Conservation (phyloP, 2,888 invertebrate genomes). For the Ormyrus rosae region DNA sequence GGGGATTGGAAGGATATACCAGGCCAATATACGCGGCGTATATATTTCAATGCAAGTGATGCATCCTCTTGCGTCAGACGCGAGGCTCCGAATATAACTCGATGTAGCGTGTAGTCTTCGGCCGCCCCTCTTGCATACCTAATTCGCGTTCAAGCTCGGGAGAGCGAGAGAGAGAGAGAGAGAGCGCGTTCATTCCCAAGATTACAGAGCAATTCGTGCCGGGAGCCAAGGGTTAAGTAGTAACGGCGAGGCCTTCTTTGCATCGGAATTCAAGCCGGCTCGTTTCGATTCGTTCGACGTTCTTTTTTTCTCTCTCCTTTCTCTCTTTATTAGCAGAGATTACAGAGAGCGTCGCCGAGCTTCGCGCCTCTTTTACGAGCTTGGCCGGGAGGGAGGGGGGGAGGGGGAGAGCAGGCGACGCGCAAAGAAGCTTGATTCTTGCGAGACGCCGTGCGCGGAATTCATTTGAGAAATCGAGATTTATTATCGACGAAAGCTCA, state of each 20-base stretch:
- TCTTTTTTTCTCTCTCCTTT: slow-evolving; percentile 13
- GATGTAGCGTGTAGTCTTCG: neutral
- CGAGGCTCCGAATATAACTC: slow-evolving; percentile 5
- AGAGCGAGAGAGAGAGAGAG: neutral
- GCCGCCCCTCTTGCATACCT: slow-evolving; percentile 2
- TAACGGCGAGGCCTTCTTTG: neutral
- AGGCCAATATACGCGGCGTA: neutral
- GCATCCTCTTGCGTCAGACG: slow-evolving; percentile 30
- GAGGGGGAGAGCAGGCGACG: too few relatives aligned
- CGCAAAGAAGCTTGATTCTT: too few relatives aligned
- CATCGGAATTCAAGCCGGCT: slow-evolving; percentile 27
- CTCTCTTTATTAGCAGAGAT: slow-evolving; percentile 33
- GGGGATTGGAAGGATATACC: slow-evolving; percentile 10
- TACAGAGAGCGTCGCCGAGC: neutral
- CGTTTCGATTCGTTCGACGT: slow-evolving; percentile 5
- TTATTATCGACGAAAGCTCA: neutral
- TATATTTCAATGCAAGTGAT: slow-evolving; percentile 36
- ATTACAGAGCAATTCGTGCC: slow-evolving; percentile 34
- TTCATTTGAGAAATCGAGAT: neutral
- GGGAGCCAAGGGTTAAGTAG: slow-evolving; percentile 30
- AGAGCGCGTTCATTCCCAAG: slow-evolving; percentile 15
- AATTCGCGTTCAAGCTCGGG: neutral
- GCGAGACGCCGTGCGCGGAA: neutral
- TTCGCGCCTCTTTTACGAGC: too few relatives aligned
- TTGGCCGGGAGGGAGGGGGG: too few relatives aligned